Evolutionary conservation across 2,797 vertebrate genomes (phyloP).

Genomic region (Uromys caudimaculatus): DNA sequence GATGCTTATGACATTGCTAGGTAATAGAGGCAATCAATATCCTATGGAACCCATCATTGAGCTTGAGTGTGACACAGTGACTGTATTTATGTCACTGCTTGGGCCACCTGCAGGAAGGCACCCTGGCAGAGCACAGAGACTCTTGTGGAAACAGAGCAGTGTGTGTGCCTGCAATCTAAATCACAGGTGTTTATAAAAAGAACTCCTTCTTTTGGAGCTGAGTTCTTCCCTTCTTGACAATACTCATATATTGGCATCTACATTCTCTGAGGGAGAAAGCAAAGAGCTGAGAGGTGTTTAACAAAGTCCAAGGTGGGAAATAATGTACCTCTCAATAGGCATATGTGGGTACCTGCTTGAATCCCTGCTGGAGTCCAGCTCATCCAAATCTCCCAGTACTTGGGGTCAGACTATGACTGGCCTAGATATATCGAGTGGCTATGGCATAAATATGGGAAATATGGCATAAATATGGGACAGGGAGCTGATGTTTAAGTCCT

Average conservation of each 20-base stretch:
- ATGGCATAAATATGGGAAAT: background rate
- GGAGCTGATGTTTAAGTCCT: background rate
- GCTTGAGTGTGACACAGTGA: background rate
- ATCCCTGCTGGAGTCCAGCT: background rate
- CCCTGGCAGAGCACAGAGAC: background rate
- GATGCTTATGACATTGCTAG: background rate
- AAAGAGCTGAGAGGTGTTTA: background rate
- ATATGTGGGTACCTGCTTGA: fast-evolving
- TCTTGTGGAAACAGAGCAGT: background rate
- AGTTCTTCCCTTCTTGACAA: background rate
- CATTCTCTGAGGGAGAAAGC: background rate
- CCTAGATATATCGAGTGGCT: background rate
- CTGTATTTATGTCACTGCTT: background rate
- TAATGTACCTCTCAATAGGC: fast-evolving
- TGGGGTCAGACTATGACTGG: too few relatives aligned
- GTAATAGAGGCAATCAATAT: too few relatives aligned
- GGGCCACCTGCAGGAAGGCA: background rate
- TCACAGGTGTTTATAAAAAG: background rate
- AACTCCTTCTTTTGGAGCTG: background rate
- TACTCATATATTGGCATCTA: background rate
- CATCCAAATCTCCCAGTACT: background rate
- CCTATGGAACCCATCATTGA: background rate
- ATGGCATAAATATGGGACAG: background rate
- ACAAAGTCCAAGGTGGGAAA: background rate
- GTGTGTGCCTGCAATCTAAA: background rate